A percentile compares a stretch with the other conserved stretches of the same genome.
Conservation (phyloP, 2,888 invertebrate genomes). For the Globia sparganii region DNA sequence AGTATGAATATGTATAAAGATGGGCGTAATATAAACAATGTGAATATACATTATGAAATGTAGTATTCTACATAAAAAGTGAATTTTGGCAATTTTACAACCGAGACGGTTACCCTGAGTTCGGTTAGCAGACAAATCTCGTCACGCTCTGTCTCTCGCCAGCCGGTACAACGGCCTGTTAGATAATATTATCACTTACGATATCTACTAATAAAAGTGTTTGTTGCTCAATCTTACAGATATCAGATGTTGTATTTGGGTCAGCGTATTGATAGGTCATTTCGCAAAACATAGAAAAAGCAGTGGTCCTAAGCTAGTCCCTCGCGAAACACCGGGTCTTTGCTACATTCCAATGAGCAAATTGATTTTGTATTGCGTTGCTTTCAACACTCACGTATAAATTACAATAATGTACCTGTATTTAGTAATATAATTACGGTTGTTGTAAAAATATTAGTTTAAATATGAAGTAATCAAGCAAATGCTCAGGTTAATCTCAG, state of each 20-base stretch:
- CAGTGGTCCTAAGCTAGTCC: conserved; percentile 49
- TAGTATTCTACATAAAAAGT: conserved; percentile 41
- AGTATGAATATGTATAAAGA: neutral
- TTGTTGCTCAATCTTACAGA: conserved; percentile 59
- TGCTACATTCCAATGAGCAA: conserved; percentile 67
- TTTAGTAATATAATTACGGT: conserved; percentile 62
- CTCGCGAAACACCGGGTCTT: conserved; percentile 64
- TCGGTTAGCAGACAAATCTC: conserved; percentile 44
- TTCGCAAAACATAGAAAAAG: conserved; percentile 61
- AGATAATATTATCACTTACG: conserved; percentile 57
- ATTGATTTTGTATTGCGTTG: conserved; percentile 66
- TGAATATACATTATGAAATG: conserved; percentile 4
- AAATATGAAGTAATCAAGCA: conserved; percentile 59
- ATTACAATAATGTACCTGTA: conserved; percentile 63
- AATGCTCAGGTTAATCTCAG: conserved; percentile 52
- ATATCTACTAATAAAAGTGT: conserved; percentile 46
- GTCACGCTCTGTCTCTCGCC: conserved; percentile 58
- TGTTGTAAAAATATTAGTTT: conserved; percentile 59
- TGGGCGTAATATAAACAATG: neutral
- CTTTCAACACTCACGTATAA: conserved; percentile 72
- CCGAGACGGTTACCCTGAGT: conserved; percentile 53
- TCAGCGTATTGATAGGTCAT: conserved; percentile 67
- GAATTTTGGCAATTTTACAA: conserved; percentile 42
- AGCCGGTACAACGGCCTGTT: conserved; percentile 46
- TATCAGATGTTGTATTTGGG: conserved; percentile 67